These are phyloP conservation scores for Philotrypesis tridentata DNA, from an alignment of 1,140 invertebrate genomes.

Conservation along the genomic window DNA sequence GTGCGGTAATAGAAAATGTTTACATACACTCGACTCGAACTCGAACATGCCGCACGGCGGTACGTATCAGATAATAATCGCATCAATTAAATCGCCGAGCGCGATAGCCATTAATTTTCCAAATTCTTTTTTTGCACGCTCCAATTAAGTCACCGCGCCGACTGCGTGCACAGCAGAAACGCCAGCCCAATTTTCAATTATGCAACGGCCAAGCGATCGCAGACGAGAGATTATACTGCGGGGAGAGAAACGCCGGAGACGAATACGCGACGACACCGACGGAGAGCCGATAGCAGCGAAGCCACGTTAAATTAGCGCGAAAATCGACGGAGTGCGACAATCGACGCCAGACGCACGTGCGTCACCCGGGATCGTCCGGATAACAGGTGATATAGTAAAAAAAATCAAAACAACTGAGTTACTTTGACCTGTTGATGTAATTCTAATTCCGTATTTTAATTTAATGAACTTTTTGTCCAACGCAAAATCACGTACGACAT, in stretches of 20 bases:
- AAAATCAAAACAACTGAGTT: too few relatives aligned
- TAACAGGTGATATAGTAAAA: too few relatives aligned
- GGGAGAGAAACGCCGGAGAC: neutral
- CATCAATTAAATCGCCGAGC: neutral
- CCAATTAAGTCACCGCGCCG: neutral
- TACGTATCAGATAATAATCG: neutral
- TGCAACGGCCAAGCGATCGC: neutral
- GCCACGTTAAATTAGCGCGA: conserved; percentile 30
- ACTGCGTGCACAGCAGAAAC: neutral
- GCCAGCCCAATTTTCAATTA: neutral
- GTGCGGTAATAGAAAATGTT: too few relatives aligned
- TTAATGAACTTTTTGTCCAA: too few relatives aligned
- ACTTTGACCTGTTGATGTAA: too few relatives aligned
- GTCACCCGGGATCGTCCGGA: neutral
- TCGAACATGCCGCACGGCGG: too few relatives aligned
- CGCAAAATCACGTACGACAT: too few relatives aligned
- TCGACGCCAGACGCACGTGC: neutral
- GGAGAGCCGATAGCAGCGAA: neutral
- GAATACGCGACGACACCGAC: neutral
- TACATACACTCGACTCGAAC: too few relatives aligned
- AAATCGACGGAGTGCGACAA: neutral
- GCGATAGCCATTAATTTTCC: neutral
- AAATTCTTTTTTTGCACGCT: neutral
- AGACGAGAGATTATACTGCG: neutral
- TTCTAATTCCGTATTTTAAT: too few relatives aligned